A percentile compares a stretch with the other conserved stretches of the same genome.
Evolutionary conservation across 2,888 invertebrate genomes (phyloP).

Genomic region (Hybos culiciformis): DNA sequence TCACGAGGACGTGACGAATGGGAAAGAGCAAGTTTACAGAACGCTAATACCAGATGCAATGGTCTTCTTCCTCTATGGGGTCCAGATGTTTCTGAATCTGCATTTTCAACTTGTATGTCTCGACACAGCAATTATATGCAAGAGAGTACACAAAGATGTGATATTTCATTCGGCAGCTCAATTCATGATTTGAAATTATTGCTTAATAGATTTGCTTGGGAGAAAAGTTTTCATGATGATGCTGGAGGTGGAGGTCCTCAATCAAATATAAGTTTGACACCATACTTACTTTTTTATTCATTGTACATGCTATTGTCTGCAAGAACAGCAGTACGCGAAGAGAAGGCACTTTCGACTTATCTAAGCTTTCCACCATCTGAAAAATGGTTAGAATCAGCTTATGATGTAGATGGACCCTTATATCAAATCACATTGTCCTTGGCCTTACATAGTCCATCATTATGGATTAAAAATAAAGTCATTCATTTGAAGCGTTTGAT

Average conservation of each 20-base stretch:
- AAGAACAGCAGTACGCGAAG: constrained; percentile 62
- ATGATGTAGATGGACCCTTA: constrained; percentile 84
- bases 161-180: constrained; percentile 38
- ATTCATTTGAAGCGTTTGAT: constrained; percentile 64
- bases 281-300: constrained; percentile 87
- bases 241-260: constrained; percentile 94
- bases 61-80: constrained; percentile 94
- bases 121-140: constrained; percentile 77
- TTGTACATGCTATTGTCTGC: constrained; percentile 87
- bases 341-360: constrained; percentile 58
- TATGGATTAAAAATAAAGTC: constrained; percentile 61
- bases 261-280: constrained; percentile 93
- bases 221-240: constrained; percentile 93
- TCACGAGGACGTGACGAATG: constrained; percentile 77
- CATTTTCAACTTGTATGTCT: constrained; percentile 86
- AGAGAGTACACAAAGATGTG: constrained; percentile 35
- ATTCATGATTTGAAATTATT: constrained; percentile 88
- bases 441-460: constrained; percentile 59
- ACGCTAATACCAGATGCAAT: constrained; percentile 96
- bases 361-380: constrained; percentile 48
- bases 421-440: constrained; percentile 74
- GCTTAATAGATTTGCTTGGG: constrained; percentile 77
- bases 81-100: constrained; percentile 82
- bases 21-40: constrained; percentile 96
- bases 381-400: constrained; percentile 65